These are phyloP conservation scores for Apis florea DNA, from an alignment of 1,140 invertebrate genomes.

Conservation along the genomic window DNA sequence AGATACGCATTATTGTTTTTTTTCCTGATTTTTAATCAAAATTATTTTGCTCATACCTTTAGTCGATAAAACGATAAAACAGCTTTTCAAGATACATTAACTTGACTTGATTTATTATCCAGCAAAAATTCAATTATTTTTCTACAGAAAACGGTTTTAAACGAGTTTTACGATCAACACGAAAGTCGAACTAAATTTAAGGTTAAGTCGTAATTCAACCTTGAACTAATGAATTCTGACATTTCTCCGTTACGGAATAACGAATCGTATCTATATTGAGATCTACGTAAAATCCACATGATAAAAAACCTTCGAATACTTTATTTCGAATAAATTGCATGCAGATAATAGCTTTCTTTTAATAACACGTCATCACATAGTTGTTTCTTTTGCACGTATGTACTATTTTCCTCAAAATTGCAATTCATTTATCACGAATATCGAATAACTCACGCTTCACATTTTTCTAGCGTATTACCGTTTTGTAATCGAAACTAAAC, in stretches of 20 bases:
- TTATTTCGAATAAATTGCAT: not conserved
- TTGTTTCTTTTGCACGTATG: conserved; percentile 2
- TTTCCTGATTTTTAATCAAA: not conserved
- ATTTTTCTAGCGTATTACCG: too few relatives aligned
- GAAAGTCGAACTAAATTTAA: not conserved
- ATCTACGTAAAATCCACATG: not conserved
- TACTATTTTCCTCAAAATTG: conserved; percentile 35
- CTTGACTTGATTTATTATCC: too few relatives aligned
- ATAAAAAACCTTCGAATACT: not conserved
- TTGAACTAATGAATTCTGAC: not conserved
- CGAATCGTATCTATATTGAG: not conserved
- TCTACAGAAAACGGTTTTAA: not conserved
- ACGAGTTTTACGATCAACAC: not conserved
- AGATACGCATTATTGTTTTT: conserved; percentile 12
- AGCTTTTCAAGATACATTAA: not conserved
- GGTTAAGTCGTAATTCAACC: not conserved
- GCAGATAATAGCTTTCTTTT: conserved; percentile 4
- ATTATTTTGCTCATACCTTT: not conserved
- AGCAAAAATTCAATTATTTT: not conserved
- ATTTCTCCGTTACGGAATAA: not conserved
- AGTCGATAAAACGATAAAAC: not conserved
- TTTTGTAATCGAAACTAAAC: not conserved
- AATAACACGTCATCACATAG: conserved; percentile 23
- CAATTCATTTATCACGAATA: conserved; percentile 9
- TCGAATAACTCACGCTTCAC: not conserved